Base-by-base conservation (phyloP, 2,888 invertebrate species). In the Parthenolecanium corni region DNA sequence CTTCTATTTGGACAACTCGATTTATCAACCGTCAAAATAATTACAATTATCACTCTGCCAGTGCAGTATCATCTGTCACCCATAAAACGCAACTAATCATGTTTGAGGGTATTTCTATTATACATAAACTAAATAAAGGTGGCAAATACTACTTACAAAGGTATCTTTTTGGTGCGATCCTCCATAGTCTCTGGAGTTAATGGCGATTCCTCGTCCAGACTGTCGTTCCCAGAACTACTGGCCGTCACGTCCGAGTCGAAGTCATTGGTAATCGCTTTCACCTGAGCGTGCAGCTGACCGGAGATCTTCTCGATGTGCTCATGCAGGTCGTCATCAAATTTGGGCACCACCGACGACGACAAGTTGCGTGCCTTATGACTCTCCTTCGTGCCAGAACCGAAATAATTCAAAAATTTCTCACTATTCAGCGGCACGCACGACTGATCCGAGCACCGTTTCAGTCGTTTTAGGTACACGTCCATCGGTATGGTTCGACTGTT, bases 211-310 rank as follows among this genome's bases (percentile, higher is more conserved):
- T 66, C 66, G 14, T 64, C 64, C 40, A 65, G 42, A 16, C 64
- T 66, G 61, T 65, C 66, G 38, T 56, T 64, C 31, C 65, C 66
- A 25, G 66, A 66, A 36, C 64, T 65, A 62, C 66, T 66, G 23
- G 65, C 66, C 16, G 66, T 66, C 21, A 65, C 66, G 42, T 66
- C 66, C 16, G 66, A 65, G 42, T 66, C 66, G 49, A 65, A 66
- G 49, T 65, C 66, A 61, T 54, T 57, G 36, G 63, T 58, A 23
- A 66, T 23, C 11, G 61, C 64, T 56, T 64, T 65, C 9, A 64
- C 61, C 54, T 66, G 66, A 6, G 65, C 63, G 21, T 66, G 63
- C 40, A 66, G 16, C 47, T 61, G 53, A 21, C 66, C 66, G 38
- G 63, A 61, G 36, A 65, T 63, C 51, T 66, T 65, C 46, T 65